phyloP scores from a whole-genome alignment of 53 echinoderm and acorn worm species.

The Mesocentrotus franciscanus region DNA sequence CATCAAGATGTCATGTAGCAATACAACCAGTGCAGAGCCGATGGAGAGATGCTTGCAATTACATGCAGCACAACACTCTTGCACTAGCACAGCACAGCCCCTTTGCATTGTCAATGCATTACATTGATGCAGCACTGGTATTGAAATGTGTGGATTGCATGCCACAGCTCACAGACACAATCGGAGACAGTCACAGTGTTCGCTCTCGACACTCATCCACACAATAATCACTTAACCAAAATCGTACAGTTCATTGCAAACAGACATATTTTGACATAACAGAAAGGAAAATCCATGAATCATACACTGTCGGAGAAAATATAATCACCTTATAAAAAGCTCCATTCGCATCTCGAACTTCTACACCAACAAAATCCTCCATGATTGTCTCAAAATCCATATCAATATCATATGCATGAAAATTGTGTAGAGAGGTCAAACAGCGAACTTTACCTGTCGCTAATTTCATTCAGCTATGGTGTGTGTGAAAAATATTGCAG shows the following conservation, averaged over 20 bases:
- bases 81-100: too few species aligned
- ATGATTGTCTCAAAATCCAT: not conserved
- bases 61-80: too few species aligned
- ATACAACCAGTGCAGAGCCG: too few species aligned
- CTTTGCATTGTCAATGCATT: too few species aligned
- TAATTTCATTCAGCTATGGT: slow-evolving; percentile 35
- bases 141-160: too few species aligned
- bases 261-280: not conserved
- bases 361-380: slow-evolving; percentile 50
- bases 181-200: not conserved
- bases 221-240: not conserved
- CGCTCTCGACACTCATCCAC: not conserved
- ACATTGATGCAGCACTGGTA: too few species aligned
- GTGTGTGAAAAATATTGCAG: slow-evolving; percentile 7
- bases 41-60: not conserved
- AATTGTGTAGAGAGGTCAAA: not conserved
- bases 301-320: not conserved
- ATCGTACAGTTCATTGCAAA: not conserved
- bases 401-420: not conserved
- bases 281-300: not conserved
- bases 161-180: too few species aligned
- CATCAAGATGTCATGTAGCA: not conserved
- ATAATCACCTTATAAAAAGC: slow-evolving; percentile 38
- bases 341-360: slow-evolving; percentile 56
- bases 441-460: not conserved